Conservation (phyloP, 2,797 vertebrate genomes). For the Liparis tanakae region DNA sequence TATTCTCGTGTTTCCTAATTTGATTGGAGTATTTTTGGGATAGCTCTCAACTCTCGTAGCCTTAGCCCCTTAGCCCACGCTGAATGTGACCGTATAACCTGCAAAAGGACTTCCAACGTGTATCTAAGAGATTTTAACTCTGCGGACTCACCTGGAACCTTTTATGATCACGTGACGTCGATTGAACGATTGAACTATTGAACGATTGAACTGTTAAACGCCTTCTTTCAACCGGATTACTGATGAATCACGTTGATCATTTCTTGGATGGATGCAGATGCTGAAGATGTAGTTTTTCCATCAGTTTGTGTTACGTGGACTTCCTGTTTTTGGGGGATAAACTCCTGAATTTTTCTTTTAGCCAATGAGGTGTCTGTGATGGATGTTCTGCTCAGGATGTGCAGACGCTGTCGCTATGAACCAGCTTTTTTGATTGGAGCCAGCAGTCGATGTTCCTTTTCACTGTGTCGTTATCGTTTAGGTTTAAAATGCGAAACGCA, state of each 20-base stretch:
- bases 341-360: neutral
- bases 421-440: conserved; percentile 19
- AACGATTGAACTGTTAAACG: neutral
- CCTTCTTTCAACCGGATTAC: neutral
- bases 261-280: conserved; percentile 2
- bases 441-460: conserved; percentile 20
- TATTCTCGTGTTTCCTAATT: conserved; percentile 4
- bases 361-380: neutral
- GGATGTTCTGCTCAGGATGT: conserved; percentile 17
- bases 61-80: conserved; percentile 5
- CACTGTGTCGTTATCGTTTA: neutral
- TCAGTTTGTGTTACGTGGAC: conserved; percentile 14
- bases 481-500: neutral
- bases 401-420: conserved; percentile 28
- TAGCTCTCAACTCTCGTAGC: conserved; percentile 10
- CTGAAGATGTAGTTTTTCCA: conserved; percentile 8
- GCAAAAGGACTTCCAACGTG: conserved; percentile 23
- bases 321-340: conserved; percentile 1
- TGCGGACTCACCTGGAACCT: conserved; percentile 5
- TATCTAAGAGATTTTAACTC: conserved; percentile 8
- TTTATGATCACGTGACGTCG: neutral
- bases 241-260: neutral
- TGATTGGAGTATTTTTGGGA: conserved; percentile 1
- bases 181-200: conserved; percentile 2
- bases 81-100: conserved; percentile 39